phyloP scores from a whole-genome alignment of 2,797 vertebrate species.

The Peromyscus melanophrys region DNA sequence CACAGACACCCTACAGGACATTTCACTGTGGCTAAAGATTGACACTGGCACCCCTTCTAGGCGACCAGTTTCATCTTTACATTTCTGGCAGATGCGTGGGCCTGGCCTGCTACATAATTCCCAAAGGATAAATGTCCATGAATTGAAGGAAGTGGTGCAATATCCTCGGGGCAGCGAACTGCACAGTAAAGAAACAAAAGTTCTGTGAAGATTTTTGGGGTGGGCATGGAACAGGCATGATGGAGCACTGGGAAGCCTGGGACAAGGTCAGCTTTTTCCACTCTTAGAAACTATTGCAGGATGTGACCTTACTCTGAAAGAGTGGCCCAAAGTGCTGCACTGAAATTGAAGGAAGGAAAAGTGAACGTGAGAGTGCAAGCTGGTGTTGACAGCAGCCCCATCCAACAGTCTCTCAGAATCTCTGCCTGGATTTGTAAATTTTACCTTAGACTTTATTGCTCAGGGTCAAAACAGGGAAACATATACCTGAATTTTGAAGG shows the following conservation, averaged over 20 bases:
- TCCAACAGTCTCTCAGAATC: not conserved
- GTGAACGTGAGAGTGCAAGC: not conserved
- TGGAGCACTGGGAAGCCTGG: not conserved
- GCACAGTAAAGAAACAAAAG: slow-evolving; percentile 4
- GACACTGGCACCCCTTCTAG: not conserved
- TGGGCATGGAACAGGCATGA: not conserved
- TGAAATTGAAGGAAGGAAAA: not conserved
- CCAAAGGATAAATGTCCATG: not conserved
- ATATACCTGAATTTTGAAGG: slow-evolving; percentile 35
- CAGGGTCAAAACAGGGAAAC: slow-evolving; percentile 56
- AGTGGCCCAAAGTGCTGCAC: not conserved
- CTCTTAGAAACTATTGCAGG: not conserved
- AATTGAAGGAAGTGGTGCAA: not conserved
- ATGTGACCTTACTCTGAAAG: slow-evolving; percentile 41
- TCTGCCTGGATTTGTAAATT: slow-evolving; percentile 22
- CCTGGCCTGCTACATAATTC: not conserved
- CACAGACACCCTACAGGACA: not conserved
- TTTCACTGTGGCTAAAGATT: not conserved
- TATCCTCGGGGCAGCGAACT: not conserved
- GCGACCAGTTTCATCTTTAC: not conserved
- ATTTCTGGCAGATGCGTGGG: not conserved
- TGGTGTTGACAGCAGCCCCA: not conserved
- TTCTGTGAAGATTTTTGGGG: not conserved
- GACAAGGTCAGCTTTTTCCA: not conserved
- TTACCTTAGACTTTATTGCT: not conserved